Conservation (phyloP, 2,797 vertebrate genomes). For the Spinus pinus region DNA sequence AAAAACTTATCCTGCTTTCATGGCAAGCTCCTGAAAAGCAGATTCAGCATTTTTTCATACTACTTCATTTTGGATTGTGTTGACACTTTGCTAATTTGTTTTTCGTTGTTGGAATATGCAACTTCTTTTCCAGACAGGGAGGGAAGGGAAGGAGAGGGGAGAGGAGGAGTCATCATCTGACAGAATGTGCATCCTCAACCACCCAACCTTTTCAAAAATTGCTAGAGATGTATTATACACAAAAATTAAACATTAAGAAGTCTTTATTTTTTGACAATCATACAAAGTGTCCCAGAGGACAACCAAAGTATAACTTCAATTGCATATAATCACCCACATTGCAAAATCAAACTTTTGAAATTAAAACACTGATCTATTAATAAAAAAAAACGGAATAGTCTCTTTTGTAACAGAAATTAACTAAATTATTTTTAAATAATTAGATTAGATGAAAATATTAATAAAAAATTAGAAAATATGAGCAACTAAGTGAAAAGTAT, state of each 20-base stretch:
- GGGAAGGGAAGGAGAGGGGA: background rate
- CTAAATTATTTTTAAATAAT: background rate
- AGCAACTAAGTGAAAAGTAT: background rate
- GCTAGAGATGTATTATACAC: background rate
- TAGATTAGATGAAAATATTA: background rate
- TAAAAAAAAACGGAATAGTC: background rate
- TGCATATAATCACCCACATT: background rate
- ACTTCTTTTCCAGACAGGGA: background rate
- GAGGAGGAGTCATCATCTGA: background rate
- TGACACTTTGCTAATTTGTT: background rate
- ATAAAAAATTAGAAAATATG: background rate
- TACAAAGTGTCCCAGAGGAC: background rate
- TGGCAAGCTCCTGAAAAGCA: background rate
- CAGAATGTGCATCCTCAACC: background rate
- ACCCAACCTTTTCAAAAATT: background rate
- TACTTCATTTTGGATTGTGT: background rate
- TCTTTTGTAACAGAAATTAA: background rate
- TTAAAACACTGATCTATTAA: background rate
- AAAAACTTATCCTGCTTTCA: background rate
- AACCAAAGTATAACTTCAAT: background rate
- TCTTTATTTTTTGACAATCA: background rate
- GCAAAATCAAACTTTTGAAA: background rate
- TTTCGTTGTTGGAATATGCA: background rate
- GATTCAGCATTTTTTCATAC: background rate
- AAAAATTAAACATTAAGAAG: background rate